phyloP scores from a whole-genome alignment of 2,888 invertebrate species.

The Maniola hyperantus region DNA sequence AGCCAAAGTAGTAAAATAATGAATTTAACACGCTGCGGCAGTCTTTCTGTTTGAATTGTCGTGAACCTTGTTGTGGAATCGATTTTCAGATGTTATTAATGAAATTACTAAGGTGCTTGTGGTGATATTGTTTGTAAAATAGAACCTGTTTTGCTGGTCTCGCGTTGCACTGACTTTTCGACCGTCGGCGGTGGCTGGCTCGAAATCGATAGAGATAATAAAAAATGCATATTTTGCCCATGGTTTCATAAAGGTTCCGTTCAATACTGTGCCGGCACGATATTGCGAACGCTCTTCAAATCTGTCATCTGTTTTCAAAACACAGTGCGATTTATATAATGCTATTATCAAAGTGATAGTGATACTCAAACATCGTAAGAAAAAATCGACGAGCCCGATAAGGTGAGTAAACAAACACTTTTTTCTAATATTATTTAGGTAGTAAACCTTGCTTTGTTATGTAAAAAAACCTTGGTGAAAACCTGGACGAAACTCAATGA shows the following conservation, averaged over 20 bases:
- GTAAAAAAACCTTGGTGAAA: no score
- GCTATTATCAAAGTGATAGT: slow-evolving; percentile 52
- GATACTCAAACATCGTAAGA: slow-evolving; percentile 50
- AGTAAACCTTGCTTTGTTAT: not conserved
- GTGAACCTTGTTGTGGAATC: slow-evolving; percentile 77
- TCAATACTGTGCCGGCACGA: slow-evolving; percentile 58
- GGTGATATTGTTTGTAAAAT: slow-evolving; percentile 66
- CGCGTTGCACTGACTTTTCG: slow-evolving; percentile 50
- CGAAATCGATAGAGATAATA: slow-evolving; percentile 77
- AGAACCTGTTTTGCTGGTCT: slow-evolving; percentile 57
- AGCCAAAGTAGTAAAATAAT: slow-evolving; percentile 68
- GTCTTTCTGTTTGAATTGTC: slow-evolving; percentile 74
- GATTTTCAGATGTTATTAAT: slow-evolving; percentile 82
- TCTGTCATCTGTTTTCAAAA: slow-evolving; percentile 44
- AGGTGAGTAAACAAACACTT: slow-evolving; percentile 71
- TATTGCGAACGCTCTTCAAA: slow-evolving; percentile 45
- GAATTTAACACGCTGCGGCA: slow-evolving; percentile 74
- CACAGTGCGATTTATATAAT: slow-evolving; percentile 50
- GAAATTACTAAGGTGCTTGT: slow-evolving; percentile 78
- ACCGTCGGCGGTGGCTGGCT: slow-evolving; percentile 49
- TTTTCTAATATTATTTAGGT: slow-evolving; percentile 12
- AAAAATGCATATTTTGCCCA: slow-evolving; percentile 80
- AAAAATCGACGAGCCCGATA: slow-evolving; percentile 43
- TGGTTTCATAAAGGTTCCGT: slow-evolving; percentile 70
- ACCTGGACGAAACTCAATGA: no score